Base-by-base conservation (phyloP, 1,140 invertebrate species). In the Rhagoletis pomonella region DNA sequence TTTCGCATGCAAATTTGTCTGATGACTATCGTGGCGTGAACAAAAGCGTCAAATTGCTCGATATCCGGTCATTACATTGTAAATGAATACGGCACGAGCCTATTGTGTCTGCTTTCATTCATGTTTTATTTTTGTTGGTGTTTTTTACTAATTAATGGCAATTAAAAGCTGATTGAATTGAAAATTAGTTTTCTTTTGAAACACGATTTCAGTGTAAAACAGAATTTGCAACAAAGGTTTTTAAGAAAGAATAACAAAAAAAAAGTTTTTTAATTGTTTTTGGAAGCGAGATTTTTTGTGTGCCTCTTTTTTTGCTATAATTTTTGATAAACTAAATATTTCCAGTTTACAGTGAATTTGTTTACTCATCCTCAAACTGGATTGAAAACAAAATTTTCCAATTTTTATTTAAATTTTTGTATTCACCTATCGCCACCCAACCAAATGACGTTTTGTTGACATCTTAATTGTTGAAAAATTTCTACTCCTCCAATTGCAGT, bases 381-480 rank as follows among this genome's bases (percentile, higher is more conserved):
- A 2, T 29, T 55, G 3, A 55, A 55, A 55, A 55, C 2, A 6
- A 6, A 55, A 3, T 2, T 2, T 55, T 55, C 5, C 3, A 2
- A 55, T 55, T 55, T 55, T 5, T 10, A 55, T 55, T 55, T 55
- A 10, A 10, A 55, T 55, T 7, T 55, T 5, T 55, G 50, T 55
- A 7, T 47, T 81, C 19, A 29, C 29, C 14, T 29, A 77, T 5
- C 73, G 17, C 4, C 50, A 81, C 47, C 47, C 67, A 73, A 12
- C 29, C 67, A 73, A 12, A 5, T 39, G 4, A 81, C 3, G 1
- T 81, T 81, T 55, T 81, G 73, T 55, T 81, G 73, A 55, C 1
- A 29, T 81, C n/a, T 81, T 81, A 81, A 81, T 58, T 81, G 73
- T 81, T 81, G 44, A 2, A 62, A 50, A 81, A 81, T 55, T 55